phyloP scores from a whole-genome alignment of 2,797 vertebrate genomes.

The Rachycentron canadum region DNA sequence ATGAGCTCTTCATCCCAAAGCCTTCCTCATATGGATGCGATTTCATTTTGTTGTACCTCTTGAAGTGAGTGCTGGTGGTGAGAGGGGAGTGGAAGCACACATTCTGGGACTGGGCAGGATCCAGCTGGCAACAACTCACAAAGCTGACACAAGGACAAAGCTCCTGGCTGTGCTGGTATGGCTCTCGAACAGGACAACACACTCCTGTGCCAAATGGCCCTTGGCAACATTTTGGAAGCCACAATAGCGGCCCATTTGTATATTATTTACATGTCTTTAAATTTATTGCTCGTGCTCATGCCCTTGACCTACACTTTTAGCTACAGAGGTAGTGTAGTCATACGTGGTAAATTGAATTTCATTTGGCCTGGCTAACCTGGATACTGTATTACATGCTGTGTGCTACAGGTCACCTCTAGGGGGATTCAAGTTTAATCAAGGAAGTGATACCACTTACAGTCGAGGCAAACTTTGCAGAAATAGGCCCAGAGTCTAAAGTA shows the following conservation, averaged over 20 bases:
- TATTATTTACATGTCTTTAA: slow-evolving; percentile 77
- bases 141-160: slow-evolving; percentile 80
- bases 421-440: slow-evolving; percentile 31
- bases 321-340: slow-evolving; percentile 34
- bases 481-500: background rate
- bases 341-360: slow-evolving; percentile 50
- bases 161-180: slow-evolving; percentile 76
- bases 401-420: slow-evolving; percentile 50
- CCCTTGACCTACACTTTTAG: slow-evolving; percentile 53
- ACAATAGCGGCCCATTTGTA: slow-evolving; percentile 68
- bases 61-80: slow-evolving; percentile 63
- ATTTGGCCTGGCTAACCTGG: slow-evolving; percentile 34
- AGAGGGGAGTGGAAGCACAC: slow-evolving; percentile 72
- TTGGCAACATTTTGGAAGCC: slow-evolving; percentile 67
- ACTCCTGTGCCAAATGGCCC: slow-evolving; percentile 73
- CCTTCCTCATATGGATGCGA: slow-evolving; percentile 57
- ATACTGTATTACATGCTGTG: slow-evolving; percentile 30
- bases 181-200: slow-evolving; percentile 74
- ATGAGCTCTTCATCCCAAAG: slow-evolving; percentile 59
- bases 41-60: slow-evolving; percentile 73
- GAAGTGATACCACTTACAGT: background rate
- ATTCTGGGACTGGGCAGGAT: slow-evolving; percentile 73
- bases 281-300: slow-evolving; percentile 37
- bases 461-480: background rate
- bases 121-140: slow-evolving; percentile 78